These are phyloP conservation scores for Hylomyscus alleni DNA, from an alignment of 2,797 vertebrate genomes.

Conservation along the genomic window DNA sequence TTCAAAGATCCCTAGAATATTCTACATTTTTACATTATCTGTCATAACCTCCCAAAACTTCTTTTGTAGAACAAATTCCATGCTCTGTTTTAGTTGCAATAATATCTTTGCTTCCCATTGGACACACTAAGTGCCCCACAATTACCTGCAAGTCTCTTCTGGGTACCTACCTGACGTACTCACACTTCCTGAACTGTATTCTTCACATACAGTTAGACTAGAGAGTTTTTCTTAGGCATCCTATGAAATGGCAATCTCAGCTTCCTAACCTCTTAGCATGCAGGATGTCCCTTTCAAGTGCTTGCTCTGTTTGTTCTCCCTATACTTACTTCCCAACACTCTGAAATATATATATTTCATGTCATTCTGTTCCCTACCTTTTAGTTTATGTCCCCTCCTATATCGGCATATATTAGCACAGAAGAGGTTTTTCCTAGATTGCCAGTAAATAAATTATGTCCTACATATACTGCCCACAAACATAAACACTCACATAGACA, in stretches of 20 bases:
- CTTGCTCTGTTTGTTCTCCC: background rate
- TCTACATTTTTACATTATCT: background rate
- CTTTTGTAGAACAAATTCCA: background rate
- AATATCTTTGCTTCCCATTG: background rate
- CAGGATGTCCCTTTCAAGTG: background rate
- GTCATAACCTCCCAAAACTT: background rate
- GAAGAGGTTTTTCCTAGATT: background rate
- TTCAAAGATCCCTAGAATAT: background rate
- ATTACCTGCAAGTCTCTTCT: background rate
- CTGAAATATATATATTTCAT: background rate
- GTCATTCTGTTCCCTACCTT: background rate
- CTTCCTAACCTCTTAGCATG: too few species aligned
- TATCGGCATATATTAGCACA: background rate
- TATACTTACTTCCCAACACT: background rate
- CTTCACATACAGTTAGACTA: background rate
- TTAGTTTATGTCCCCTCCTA: background rate
- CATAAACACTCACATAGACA: background rate
- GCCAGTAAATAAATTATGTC: background rate
- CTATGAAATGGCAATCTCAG: background rate
- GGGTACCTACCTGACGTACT: background rate
- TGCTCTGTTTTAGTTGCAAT: background rate
- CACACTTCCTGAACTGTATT: background rate
- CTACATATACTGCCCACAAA: background rate
- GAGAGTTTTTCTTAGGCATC: background rate
- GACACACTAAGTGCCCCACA: background rate